A percentile compares a stretch with the other conserved stretches of the same genome.
Evolutionary conservation across 2,797 vertebrate genomes (phyloP).

Genomic region (Myiotriccus ornatus): DNA sequence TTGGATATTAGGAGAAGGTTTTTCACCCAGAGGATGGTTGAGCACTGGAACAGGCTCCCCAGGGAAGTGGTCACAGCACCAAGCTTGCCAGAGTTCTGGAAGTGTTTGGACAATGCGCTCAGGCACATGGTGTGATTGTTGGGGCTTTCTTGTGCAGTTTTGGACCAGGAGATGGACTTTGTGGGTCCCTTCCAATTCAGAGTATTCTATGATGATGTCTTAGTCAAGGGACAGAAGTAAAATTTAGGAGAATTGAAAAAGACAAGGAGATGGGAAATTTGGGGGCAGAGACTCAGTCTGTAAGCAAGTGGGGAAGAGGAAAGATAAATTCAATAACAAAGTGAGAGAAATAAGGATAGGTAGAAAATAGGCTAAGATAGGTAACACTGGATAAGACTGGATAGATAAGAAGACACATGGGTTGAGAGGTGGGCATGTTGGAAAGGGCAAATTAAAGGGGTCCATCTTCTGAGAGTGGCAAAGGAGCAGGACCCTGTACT

Average conservation of each 20-base stretch:
- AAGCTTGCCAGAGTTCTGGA: background rate
- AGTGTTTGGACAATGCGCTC: background rate
- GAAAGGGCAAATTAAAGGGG: background rate
- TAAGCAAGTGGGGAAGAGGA: background rate
- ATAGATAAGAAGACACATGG: background rate
- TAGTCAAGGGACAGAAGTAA: background rate
- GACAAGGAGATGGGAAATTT: background rate
- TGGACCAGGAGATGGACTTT: rapidly evolving
- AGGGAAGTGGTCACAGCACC: background rate
- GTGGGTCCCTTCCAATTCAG: background rate
- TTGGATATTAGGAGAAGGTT: background rate
- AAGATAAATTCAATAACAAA: background rate
- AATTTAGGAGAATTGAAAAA: background rate
- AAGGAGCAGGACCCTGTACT: background rate
- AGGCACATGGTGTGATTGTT: background rate
- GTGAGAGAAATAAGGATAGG: background rate
- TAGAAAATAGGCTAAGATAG: background rate
- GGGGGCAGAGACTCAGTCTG: background rate
- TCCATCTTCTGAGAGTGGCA: background rate
- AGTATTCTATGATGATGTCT: background rate
- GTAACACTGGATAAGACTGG: background rate
- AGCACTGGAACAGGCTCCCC: background rate
- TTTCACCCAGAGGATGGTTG: background rate
- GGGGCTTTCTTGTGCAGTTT: background rate
- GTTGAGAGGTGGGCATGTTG: background rate